These are phyloP conservation scores for Drosophila suzukii DNA, from an alignment of 1,140 invertebrate species.

Conservation along the genomic window DNA sequence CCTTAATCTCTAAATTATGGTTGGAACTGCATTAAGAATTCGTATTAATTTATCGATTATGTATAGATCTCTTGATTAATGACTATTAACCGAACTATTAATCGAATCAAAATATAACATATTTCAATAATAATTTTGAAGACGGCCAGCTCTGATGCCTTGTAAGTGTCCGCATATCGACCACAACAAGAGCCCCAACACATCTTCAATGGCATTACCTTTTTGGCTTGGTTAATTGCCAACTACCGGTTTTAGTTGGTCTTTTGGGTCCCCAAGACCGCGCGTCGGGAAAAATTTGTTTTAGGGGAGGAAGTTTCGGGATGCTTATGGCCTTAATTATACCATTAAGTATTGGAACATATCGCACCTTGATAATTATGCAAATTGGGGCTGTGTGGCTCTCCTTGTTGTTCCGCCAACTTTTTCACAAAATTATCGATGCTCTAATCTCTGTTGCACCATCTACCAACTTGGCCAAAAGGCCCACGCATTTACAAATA, in stretches of 20 bases:
- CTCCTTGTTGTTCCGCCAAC: slow-evolving; percentile 1
- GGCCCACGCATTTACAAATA: slow-evolving; percentile 33
- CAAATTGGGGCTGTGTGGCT: slow-evolving; percentile 36
- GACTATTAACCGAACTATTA: too few species aligned
- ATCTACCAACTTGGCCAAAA: slow-evolving; percentile 20
- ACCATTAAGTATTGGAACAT: slow-evolving; percentile 39
- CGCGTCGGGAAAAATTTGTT: slow-evolving; percentile 1
- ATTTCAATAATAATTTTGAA: too few species aligned
- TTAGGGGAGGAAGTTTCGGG: not conserved
- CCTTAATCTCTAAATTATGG: too few species aligned
- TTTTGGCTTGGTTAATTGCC: slow-evolving; percentile 61
- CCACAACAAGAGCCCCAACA: slow-evolving; percentile 22
- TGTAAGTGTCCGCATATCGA: slow-evolving; percentile 24
- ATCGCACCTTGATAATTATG: slow-evolving; percentile 65
- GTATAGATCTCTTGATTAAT: too few species aligned
- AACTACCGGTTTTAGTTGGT: slow-evolving; percentile 67
- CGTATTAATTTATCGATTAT: too few species aligned
- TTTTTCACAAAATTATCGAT: slow-evolving; percentile 27
- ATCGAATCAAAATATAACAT: too few species aligned
- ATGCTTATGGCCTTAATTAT: slow-evolving; percentile 14
- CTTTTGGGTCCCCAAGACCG: slow-evolving; percentile 4
- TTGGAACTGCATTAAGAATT: too few species aligned
- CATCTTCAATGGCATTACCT: slow-evolving; percentile 37
- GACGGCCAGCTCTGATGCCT: slow-evolving; percentile 10
- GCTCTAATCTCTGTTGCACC: slow-evolving; percentile 37